Conservation (phyloP, 2,797 vertebrate species). For the Strix occidentalis region DNA sequence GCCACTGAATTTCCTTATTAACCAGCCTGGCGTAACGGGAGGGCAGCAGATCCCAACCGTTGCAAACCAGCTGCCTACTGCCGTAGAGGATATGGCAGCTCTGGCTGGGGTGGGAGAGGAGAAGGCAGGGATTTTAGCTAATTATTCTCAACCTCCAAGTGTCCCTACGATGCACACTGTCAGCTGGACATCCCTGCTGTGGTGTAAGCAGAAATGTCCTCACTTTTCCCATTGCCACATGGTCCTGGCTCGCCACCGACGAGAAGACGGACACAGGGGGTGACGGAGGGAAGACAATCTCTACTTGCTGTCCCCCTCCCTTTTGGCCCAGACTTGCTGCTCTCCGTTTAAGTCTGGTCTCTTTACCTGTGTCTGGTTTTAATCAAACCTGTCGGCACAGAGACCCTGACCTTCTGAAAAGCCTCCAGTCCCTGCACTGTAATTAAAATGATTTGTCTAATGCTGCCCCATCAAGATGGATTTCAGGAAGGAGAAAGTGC, state of each 20-base stretch:
- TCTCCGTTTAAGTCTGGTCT: neutral
- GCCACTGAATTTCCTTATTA: neutral
- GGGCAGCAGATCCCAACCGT: neutral
- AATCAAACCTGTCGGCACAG: neutral
- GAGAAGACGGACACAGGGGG: rapidly evolving
- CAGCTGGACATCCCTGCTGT: neutral
- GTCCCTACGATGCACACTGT: neutral
- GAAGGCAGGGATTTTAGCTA: neutral
- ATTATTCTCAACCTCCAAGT: neutral
- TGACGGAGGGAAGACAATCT: neutral
- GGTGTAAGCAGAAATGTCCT: neutral
- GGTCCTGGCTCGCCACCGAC: neutral
- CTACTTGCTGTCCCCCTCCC: neutral
- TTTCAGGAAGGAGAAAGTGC: neutral
- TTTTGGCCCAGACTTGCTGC: neutral
- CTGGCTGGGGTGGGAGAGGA: neutral
- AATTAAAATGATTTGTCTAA: constrained; percentile 11
- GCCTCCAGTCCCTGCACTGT: neutral
- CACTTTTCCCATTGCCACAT: neutral
- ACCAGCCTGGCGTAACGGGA: rapidly evolving
- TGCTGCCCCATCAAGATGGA: neutral
- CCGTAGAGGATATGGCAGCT: neutral
- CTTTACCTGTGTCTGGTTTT: neutral
- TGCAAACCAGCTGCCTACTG: neutral
- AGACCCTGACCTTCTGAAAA: neutral